These are phyloP conservation scores for Arenaria interpres DNA, from an alignment of 2,113 vertebrate genomes.

Conservation along the genomic window DNA sequence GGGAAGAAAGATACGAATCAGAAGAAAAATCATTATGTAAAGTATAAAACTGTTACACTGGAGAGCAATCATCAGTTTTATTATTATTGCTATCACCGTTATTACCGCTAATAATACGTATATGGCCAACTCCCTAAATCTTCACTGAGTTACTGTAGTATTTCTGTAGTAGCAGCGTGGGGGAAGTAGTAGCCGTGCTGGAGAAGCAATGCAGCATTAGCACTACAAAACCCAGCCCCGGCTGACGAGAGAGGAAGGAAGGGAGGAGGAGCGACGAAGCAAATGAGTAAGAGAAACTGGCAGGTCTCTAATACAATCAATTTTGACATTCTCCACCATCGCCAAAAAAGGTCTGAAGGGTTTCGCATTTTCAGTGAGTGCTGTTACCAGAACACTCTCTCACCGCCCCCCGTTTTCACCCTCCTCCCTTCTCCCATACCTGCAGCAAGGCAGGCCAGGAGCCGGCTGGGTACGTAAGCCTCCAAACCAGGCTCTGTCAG, in stretches of 20 bases:
- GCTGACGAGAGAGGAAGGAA: constrained; percentile 55
- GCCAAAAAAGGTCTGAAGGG: constrained; percentile 54
- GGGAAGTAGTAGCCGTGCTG: constrained; percentile 12
- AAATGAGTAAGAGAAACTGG: constrained; percentile 39
- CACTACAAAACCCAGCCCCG: not conserved
- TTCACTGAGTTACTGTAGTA: not conserved
- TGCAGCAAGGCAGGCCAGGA: constrained; percentile 7
- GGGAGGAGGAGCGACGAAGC: constrained; percentile 12
- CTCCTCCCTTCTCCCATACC: not conserved
- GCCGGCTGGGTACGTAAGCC: not conserved
- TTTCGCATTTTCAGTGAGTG: not conserved
- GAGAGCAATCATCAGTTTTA: not conserved
- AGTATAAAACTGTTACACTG: not conserved
- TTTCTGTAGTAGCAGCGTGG: not conserved
- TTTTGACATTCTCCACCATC: constrained; percentile 15
- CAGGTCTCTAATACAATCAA: constrained; percentile 26
- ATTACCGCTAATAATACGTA: not conserved
- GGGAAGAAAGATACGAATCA: not conserved
- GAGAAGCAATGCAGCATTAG: not conserved
- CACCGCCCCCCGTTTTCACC: not conserved
- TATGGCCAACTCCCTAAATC: not conserved
- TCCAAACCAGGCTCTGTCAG: constrained; percentile 10
- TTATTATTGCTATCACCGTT: not conserved
- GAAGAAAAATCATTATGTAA: not conserved
- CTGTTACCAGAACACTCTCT: not conserved